A percentile compares a stretch with the other conserved stretches of the same genome.
Evolutionary conservation across 2,113 vertebrate genomes (phyloP).

Genomic region (Prunella fulvescens): DNA sequence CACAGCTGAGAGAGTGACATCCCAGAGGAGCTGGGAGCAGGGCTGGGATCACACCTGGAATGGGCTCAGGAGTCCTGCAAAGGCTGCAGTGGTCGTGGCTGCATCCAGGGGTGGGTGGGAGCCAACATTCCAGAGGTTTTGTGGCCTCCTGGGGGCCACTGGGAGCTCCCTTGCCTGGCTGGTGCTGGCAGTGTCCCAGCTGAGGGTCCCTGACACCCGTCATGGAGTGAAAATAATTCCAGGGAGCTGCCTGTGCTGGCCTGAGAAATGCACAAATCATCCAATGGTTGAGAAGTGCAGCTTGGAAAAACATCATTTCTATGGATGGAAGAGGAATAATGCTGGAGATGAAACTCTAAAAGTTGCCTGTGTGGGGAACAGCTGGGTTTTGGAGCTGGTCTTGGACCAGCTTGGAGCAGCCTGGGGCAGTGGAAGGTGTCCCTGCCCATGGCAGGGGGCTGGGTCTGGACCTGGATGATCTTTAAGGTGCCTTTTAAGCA

Average conservation of each 20-base stretch:
- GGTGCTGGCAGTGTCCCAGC: not conserved
- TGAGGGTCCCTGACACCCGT: not conserved
- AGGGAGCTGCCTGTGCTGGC: fast-evolving
- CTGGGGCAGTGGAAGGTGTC: not conserved
- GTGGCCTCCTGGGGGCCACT: not conserved
- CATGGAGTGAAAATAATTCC: not conserved
- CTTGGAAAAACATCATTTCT: not conserved
- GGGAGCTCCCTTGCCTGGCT: not conserved
- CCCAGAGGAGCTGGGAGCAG: not conserved
- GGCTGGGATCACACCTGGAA: not conserved
- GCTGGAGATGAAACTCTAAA: not conserved
- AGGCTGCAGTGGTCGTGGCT: fast-evolving
- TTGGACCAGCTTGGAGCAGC: not conserved
- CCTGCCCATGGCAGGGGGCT: not conserved
- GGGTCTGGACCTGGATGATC: not conserved
- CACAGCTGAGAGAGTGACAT: not conserved
- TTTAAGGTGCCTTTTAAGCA: not conserved
- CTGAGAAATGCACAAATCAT: not conserved
- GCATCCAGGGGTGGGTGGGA: not conserved
- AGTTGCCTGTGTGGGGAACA: not conserved
- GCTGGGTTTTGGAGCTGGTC: not conserved
- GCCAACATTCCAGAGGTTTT: not conserved
- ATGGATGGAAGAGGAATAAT: not conserved
- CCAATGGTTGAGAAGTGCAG: not conserved
- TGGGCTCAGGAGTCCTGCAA: not conserved